phyloP scores from a whole-genome alignment of 2,797 vertebrate genomes.

The Thalassophryne amazonica region DNA sequence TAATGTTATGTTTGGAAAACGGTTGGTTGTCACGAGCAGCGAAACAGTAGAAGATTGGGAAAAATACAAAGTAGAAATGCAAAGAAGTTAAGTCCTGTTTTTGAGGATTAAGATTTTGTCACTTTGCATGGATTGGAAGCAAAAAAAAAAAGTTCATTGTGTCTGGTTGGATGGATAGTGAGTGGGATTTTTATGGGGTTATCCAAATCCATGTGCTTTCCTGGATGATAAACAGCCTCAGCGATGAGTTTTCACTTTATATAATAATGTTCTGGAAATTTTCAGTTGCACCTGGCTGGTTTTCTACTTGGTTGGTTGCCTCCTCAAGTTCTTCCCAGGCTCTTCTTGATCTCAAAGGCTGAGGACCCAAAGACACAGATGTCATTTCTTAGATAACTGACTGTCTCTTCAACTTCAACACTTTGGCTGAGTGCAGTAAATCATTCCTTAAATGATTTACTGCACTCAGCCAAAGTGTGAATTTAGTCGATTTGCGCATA shows the following conservation, averaged over 20 bases:
- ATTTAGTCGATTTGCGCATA: too few relatives aligned
- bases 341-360: too few relatives aligned
- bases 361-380: too few relatives aligned
- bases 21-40: neutral
- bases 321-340: too few relatives aligned
- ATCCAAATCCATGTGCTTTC: neutral
- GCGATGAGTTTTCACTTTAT: neutral
- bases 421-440: too few relatives aligned
- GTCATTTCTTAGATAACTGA: too few relatives aligned
- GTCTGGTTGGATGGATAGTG: neutral
- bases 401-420: too few relatives aligned
- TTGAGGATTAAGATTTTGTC: neutral
- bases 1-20: slow-evolving; percentile 23
- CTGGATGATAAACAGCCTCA: neutral
- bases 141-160: neutral
- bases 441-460: too few relatives aligned
- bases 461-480: too few relatives aligned
- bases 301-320: too few relatives aligned
- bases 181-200: neutral
- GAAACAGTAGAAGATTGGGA: neutral
- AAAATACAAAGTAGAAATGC: slow-evolving; percentile 16
- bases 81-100: slow-evolving; percentile 5
- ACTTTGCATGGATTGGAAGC: neutral
- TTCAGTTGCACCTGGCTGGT: too few relatives aligned
- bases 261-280: neutral